Evolutionary conservation across 64 coral and sea anemone species (phyloP), one percentile per base, ranked within the genome.

Genomic region (Cladopsammia gracilis): DNA sequence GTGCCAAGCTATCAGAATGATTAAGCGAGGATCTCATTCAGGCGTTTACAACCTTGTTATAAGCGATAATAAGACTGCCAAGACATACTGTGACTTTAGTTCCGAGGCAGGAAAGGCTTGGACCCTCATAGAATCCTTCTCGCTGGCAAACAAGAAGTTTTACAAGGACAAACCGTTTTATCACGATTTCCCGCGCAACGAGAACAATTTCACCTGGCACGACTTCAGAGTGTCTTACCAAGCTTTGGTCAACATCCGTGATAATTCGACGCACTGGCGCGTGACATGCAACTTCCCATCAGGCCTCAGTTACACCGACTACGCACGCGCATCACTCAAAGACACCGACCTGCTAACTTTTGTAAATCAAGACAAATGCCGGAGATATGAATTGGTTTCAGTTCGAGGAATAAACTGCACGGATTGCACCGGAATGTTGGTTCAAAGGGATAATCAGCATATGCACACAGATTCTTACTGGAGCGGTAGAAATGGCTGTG

Each of bases 81-180:
- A 52, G 10, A 66, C 53, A 16, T 91, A 82, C 19, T 91, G 89
- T 56, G 89, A 67, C 23, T 73, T 91, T 53, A 62, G 66, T 11
- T 68, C 50, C 19, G 62, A 65, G 18, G 20, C 24, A 25, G 43
- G 65, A 13, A 68, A 91, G 61, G 78, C 69, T 4, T 91, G 89
- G 89, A 91, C 89, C 8, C 78, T 91, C 1, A 91, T 91, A 18
- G 89, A 91, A 25, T 91, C 89, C 1, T 91, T 91, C 16, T 73
- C 89, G 24, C 56, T 91, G 8, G 51, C 11, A 68, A 91, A 91
- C 71, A 83, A 64, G 0, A 34, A 43, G 10, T 4, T 75, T 51
- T 82, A 83, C 46, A 22, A 19, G 0, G 49, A 57, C n/a, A 67
- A 90, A 90, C 75, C 77, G 5, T 90, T 90, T 58, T 90, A 80